phyloP scores from a whole-genome alignment of 64 coral and sea anemone genomes.

The Dendronephthya gigantea region DNA sequence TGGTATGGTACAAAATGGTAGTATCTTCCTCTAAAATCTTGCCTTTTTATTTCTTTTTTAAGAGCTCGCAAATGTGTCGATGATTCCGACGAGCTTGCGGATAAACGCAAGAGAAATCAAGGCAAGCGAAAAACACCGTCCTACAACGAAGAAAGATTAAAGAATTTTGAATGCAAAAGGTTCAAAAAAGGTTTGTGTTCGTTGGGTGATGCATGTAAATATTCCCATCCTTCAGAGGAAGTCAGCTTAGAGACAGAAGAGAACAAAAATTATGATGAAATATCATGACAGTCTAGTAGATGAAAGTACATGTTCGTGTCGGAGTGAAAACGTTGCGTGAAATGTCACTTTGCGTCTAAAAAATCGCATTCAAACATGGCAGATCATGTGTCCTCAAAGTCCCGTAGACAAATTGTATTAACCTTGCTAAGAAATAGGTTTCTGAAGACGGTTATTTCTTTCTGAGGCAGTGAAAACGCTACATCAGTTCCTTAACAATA shows the following conservation, averaged over 20 bases:
- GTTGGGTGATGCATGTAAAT: conserved; percentile 46
- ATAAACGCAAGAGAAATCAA: conserved; percentile 50
- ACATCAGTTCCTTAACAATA: too few species aligned
- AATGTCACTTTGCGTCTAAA: too few species aligned
- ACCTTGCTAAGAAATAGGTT: too few species aligned
- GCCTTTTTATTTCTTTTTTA: neutral
- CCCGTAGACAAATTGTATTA: too few species aligned
- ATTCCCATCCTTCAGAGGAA: conserved; percentile 28
- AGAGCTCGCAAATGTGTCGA: conserved; percentile 47
- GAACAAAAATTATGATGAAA: neutral
- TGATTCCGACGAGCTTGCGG: conserved; percentile 21
- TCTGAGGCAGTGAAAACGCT: too few species aligned
- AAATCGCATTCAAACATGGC: too few species aligned
- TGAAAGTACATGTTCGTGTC: neutral
- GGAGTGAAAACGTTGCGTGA: too few species aligned
- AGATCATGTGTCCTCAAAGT: too few species aligned
- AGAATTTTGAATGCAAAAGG: conserved; percentile 59
- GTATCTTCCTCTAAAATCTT: too few species aligned
- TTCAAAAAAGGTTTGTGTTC: conserved; percentile 51
- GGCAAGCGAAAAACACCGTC: conserved; percentile 33
- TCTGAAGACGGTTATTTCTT: too few species aligned
- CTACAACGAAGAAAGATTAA: conserved; percentile 31
- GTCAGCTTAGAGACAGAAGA: neutral
- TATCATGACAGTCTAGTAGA: neutral
- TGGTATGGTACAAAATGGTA: too few species aligned